These are phyloP conservation scores for Elephas maximus DNA, from an alignment of 2,113 vertebrate genomes.

Conservation along the genomic window DNA sequence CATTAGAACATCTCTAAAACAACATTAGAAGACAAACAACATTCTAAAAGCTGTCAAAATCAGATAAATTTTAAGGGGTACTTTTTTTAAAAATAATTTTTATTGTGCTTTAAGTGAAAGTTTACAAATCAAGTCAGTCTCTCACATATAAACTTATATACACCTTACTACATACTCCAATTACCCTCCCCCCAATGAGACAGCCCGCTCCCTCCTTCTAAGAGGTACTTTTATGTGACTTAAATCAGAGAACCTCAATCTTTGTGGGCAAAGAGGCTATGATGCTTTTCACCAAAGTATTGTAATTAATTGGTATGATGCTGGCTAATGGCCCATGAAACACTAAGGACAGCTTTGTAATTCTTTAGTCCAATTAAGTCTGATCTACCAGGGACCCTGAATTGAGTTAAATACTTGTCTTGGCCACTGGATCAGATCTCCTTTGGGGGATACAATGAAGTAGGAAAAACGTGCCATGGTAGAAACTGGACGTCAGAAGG, in stretches of 20 bases:
- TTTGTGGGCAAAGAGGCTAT: not conserved
- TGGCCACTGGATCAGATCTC: not conserved
- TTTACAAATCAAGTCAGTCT: too few species aligned
- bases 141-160: too few species aligned
- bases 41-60: conserved; percentile 36
- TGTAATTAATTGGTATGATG: not conserved
- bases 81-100: not conserved
- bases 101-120: too few species aligned
- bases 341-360: not conserved
- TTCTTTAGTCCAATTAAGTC: not conserved
- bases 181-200: too few species aligned
- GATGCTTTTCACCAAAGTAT: not conserved
- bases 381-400: not conserved
- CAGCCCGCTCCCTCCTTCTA: too few species aligned
- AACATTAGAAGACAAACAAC: not conserved
- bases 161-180: too few species aligned
- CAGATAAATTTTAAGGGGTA: not conserved
- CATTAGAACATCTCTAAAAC: not conserved
- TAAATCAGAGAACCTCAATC: not conserved
- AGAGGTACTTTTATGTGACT: not conserved
- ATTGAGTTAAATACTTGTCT: not conserved
- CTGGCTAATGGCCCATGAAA: not conserved
- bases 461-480: not conserved
- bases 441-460: not conserved
- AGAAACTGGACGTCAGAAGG: not conserved